phyloP scores from a whole-genome alignment of 35 echinoderm and acorn worm species.

The Stichopus chloronotus region DNA sequence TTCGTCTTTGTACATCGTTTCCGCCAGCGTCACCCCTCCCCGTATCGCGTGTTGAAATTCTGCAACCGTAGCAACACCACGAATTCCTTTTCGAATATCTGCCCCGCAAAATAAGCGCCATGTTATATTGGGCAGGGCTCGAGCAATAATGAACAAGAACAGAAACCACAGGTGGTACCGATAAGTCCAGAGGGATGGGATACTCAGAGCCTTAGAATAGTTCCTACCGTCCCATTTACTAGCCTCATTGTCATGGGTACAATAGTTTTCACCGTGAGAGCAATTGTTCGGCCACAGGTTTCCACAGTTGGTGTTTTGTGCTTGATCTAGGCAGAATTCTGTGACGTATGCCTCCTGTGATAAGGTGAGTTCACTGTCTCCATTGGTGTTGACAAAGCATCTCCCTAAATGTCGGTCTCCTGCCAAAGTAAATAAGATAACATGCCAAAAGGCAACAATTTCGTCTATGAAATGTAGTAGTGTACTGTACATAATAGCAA shows the following conservation, averaged over 20 bases:
- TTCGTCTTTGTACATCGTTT: background rate
- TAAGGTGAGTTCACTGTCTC: background rate
- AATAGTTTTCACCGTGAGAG: background rate
- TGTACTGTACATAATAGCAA: background rate
- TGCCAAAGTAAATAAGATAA: background rate
- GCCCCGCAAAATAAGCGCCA: constrained; percentile 25
- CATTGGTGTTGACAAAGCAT: constrained; percentile 6
- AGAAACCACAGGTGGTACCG: constrained; percentile 45
- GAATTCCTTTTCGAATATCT: constrained; percentile 11
- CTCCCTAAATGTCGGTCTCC: constrained; percentile 13
- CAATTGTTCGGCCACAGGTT: background rate
- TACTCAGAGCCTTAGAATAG: background rate
- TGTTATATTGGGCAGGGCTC: background rate
- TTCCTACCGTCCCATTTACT: background rate
- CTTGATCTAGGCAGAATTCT: constrained; percentile 41
- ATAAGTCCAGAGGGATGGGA: background rate
- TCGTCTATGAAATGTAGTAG: background rate
- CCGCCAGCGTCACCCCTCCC: background rate
- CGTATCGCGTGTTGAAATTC: constrained; percentile 22
- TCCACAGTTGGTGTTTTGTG: background rate
- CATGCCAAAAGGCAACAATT: background rate
- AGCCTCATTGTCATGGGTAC: background rate
- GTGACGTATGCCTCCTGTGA: constrained; percentile 21
- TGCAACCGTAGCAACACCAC: background rate
- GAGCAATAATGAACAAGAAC: background rate